Base-by-base conservation (phyloP, 2,797 vertebrate species). In the Siniperca undulata region DNA sequence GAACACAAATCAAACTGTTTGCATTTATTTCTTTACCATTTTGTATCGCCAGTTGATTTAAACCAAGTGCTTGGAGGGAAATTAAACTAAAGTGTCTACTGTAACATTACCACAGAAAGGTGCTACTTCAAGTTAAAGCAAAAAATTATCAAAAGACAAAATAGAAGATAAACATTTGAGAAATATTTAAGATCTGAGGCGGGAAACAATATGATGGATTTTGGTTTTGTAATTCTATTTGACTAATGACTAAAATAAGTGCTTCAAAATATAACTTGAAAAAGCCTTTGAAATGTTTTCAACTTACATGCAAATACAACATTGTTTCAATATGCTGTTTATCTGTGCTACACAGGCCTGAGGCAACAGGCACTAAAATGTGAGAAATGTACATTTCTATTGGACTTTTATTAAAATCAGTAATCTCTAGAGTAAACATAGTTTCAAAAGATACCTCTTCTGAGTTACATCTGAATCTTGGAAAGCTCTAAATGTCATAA, bases 291-390 rank as follows among this genome's bases (percentile, higher is more conserved):
- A 69, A 58, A 44, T 64, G 44, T 65, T 58, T 42, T 70, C 2
- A 42, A 38, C 2, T 59, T 52, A 22, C 17, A 77, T 73, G 42
- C 59, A 77, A 81, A 77, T 56, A 67, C 60, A 66, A 69, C 30
- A 73, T 61, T 52, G 44, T 61, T 60, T 53, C 16, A 50, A 24
- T 24, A 20, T 52, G 38, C 17, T 30, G 38, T 58, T 24, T 58
- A 30, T 61, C 38, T 48, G 50, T 53, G 3, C 27, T 62, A 27
- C 40, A 62, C 24, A 34, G 19, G 3, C 22, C 16, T 1, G 46
- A 71, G 66, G 50, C 60, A 40, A 66, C 24, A 83, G 27, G 4
- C 17, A 16, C 50, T 40, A 60, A 56, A 40, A 24, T 72, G 11
- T 69, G 50, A 40, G 8, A 61, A 36, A 40, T 36, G 17, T 30